Evolutionary conservation across 1,140 invertebrate species (phyloP), one percentile per base, ranked within the genome.

Genomic region (Pinna nobilis): DNA sequence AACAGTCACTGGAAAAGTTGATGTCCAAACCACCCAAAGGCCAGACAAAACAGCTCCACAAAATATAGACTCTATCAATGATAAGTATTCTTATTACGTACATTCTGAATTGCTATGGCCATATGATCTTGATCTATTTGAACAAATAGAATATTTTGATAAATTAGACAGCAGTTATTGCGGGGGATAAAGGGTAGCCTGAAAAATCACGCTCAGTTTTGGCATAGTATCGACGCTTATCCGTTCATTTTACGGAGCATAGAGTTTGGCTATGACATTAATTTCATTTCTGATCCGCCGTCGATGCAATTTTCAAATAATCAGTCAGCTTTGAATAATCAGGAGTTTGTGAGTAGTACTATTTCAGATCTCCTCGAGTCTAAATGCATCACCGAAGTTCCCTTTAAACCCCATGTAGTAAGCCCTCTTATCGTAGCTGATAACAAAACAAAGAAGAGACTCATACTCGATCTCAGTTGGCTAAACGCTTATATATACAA

Each of bases 381-480:
- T 13, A 33, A 37, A 13, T 25, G 49, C 18, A 41, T 55, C 23
- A n/a, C 57, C 11, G 13, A 57, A 39, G 13, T 41, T 20, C 53
- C 39, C 13, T 39, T 49, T 32, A 25, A 57, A 15, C 9, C 33
- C n/a, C 47, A 18, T 20, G 33, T 49, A 35, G 41, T 60, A 3
- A 69, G 50, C 50, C n/a, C 55, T 33, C 32, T 60, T 23, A 69
- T 33, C 15, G 55, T 60, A 35, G 55, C 55, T 7, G 55, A 59
- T 33, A 69, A 69, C 30, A 35, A 33, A 33, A 44, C 37, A 3
- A 65, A 72, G 37, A 25, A 57, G 37, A 25, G 61, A 3, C 35
- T 65, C 35, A 59, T 72, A 25, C 59, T 72, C 23, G 70, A 72
- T 59, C 28, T 65, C 5, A 47, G 70, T 18, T 25, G 23, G 33